Evolutionary conservation across 1,140 invertebrate genomes (phyloP).

Genomic region (Linepithema humile): DNA sequence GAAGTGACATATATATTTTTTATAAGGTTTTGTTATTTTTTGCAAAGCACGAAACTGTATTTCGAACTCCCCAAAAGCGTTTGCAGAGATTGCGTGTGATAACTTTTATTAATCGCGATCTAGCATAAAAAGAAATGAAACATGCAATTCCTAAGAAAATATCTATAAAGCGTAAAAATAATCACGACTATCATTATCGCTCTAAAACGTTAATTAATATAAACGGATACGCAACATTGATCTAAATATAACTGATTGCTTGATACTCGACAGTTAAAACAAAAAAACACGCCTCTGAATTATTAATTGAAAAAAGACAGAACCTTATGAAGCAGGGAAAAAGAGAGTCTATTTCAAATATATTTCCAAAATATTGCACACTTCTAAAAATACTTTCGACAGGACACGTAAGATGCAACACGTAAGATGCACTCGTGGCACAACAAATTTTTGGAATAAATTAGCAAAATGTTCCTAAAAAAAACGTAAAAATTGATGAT

Average conservation of each 20-base stretch:
- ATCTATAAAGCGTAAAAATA: conserved; percentile 9
- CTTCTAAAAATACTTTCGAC: not conserved
- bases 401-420: not conserved
- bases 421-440: too few species aligned
- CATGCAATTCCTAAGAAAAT: conserved; percentile 42
- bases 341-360: conserved; percentile 23
- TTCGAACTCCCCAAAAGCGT: not conserved
- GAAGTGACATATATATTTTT: conserved; percentile 45
- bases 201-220: not conserved
- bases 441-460: not conserved
- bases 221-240: not conserved
- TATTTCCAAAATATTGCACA: too few species aligned
- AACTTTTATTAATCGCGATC: conserved; percentile 10
- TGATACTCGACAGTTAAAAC: not conserved
- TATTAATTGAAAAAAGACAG: not conserved
- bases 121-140: not conserved
- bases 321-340: not conserved
- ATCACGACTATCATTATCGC: not conserved
- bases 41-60: not conserved
- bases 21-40: conserved; percentile 49
- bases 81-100: not conserved
- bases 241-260: conserved; percentile 6
- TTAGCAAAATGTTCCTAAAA: conserved; percentile 23
- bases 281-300: not conserved
- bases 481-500: not conserved